These are phyloP conservation scores for Megamerina dolium DNA, from an alignment of 2,888 invertebrate species.

Conservation along the genomic window DNA sequence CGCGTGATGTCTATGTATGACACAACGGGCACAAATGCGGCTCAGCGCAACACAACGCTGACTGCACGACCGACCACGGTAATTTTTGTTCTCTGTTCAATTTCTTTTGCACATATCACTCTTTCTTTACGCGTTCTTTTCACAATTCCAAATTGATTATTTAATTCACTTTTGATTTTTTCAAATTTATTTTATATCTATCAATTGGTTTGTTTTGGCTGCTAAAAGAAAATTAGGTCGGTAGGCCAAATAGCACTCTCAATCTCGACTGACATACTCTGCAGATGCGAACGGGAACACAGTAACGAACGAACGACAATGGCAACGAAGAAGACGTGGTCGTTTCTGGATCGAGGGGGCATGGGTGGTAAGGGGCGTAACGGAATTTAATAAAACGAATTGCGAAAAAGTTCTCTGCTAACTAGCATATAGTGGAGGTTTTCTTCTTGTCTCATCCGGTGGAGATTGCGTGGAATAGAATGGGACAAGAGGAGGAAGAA, in stretches of 20 bases:
- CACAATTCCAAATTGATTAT: not conserved
- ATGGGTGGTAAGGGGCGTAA: not conserved
- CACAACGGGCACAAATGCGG: slow-evolving; percentile 10
- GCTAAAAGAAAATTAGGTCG: slow-evolving; percentile 27
- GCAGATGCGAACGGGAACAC: slow-evolving; percentile 39
- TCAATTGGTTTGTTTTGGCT: slow-evolving; percentile 26
- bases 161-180: slow-evolving; percentile 12
- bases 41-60: slow-evolving; percentile 2
- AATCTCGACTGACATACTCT: slow-evolving; percentile 24
- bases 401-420: too few species aligned
- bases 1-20: slow-evolving; percentile 3
- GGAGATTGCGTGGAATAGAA: not conserved
- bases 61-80: slow-evolving; percentile 7
- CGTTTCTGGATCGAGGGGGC: not conserved
- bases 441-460: not conserved
- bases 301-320: slow-evolving; percentile 23
- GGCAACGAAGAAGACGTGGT: not conserved
- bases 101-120: not conserved
- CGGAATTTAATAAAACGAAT: not conserved
- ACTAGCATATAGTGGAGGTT: too few species aligned
- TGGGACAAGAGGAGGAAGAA: not conserved
- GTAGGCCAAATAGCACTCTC: slow-evolving; percentile 27
- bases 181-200: slow-evolving; percentile 19
- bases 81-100: not conserved
- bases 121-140: slow-evolving; percentile 2